Evolutionary conservation across 2,888 invertebrate species (phyloP), one percentile per base, ranked within the genome.

Genomic region (Dryobotodes eremita): DNA sequence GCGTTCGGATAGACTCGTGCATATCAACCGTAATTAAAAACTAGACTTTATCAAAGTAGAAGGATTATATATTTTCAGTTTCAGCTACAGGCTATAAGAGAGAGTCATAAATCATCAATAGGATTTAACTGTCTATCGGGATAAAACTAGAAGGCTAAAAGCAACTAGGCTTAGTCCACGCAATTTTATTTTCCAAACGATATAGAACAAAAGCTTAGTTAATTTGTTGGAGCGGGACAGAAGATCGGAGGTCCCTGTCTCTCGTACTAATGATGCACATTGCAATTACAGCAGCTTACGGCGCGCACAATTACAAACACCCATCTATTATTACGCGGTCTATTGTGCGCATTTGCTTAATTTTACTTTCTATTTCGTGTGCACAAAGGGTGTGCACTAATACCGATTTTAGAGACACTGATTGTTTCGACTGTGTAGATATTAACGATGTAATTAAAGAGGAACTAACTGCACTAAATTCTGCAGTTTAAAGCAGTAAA

Each of bases 231-330:
- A 88, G 73, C 57, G 82, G 77, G 85, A 86, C 10, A 59, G 70
- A 55, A 42, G 57, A 62, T 75, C 31, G 70, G 79, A 77, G 66
- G 62, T 87, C 88, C 77, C 86, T 77, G 83, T 88, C 81, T 78
- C 57, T 48, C 82, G 87, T 89, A 90, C 92, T 94, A 94, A 93
- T 93, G 92, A 93, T 92, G 91, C 92, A 92, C 89, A 90, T 88
- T 92, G 93, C 91, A 94, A 94, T 94, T 94, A 93, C 90, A 89
- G 89, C 89, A 92, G 92, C 90, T 91, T 91, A 92, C 88, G 70
- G 79, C 65, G 86, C 82, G 88, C 87, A 89, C 89, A 92, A 92
- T 92, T 91, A 92, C 89, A 90, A 92, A 92, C 90, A 89, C 86
- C 88, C 90, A 92, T 93, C 89, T 91, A 92, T 92, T 92, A 93